Evolutionary conservation across 2,113 vertebrate species (phyloP).

Genomic region (Tenrec ecaudatus): DNA sequence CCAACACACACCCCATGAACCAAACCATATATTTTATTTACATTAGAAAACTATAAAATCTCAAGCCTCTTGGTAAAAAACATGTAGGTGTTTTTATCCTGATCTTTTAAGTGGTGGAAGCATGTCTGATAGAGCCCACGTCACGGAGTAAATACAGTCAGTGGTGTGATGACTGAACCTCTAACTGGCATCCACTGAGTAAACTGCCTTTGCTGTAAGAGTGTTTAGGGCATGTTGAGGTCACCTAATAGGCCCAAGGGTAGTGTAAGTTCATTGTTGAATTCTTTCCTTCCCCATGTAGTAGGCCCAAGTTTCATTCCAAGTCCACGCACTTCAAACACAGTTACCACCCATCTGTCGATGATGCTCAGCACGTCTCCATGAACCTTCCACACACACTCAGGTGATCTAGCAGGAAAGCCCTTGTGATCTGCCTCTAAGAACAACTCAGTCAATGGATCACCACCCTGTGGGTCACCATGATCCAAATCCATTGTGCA

Average conservation of each 20-base stretch:
- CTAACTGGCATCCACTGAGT: not conserved
- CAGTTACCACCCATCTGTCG: not conserved
- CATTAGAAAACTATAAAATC: not conserved
- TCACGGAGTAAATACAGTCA: not conserved
- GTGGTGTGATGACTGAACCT: not conserved
- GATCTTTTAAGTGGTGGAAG: not conserved
- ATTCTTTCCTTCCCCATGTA: not conserved
- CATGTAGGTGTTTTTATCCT: not conserved
- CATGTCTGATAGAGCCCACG: not conserved
- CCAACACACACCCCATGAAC: not conserved
- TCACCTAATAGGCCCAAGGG: not conserved
- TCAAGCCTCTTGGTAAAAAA: not conserved
- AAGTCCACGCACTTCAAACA: not conserved
- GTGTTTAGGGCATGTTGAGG: not conserved
- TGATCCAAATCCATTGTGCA: not conserved
- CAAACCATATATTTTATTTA: not conserved
- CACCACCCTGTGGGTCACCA: not conserved
- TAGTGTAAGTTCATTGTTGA: not conserved
- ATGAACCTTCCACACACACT: not conserved
- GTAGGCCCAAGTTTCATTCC: not conserved
- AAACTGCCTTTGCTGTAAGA: not conserved
- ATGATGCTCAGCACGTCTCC: not conserved
- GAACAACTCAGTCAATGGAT: not conserved
- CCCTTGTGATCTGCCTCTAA: not conserved
- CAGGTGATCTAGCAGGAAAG: not conserved